phyloP scores from a whole-genome alignment of 2,113 vertebrate genomes.

The Saguinus midas region DNA sequence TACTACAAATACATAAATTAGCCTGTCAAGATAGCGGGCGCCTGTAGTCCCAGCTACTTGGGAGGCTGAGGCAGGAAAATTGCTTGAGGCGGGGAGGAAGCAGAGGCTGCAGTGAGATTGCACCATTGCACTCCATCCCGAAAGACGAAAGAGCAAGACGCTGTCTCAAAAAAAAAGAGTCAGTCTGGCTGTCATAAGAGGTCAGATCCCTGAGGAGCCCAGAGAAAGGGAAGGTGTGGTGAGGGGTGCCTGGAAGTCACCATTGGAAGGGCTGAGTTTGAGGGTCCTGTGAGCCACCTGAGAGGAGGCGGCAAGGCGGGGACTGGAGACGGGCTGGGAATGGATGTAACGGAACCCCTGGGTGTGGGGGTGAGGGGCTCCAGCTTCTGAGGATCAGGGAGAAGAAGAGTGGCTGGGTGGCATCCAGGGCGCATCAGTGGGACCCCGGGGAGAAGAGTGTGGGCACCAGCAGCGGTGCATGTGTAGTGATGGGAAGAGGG shows the following conservation, averaged over 20 bases:
- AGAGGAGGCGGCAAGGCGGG: neutral
- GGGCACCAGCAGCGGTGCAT: neutral
- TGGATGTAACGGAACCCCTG: neutral
- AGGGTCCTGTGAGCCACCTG: neutral
- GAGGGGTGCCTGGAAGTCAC: neutral
- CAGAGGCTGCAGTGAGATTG: too few relatives aligned
- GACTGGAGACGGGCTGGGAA: neutral
- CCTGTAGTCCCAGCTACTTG: too few relatives aligned
- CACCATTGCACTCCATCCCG: too few relatives aligned
- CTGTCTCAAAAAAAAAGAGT: neutral
- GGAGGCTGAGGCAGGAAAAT: too few relatives aligned
- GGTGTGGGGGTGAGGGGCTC: neutral
- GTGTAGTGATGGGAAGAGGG: neutral
- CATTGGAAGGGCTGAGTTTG: neutral
- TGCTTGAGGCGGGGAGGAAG: too few relatives aligned
- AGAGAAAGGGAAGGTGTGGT: neutral
- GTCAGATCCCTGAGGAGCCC: neutral
- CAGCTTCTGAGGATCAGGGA: neutral
- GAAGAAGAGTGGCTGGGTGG: neutral
- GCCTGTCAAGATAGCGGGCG: too few relatives aligned
- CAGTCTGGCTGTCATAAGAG: neutral
- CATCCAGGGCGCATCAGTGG: rapidly evolving
- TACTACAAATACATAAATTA: too few relatives aligned
- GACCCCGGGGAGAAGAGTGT: neutral
- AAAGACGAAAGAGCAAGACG: too few relatives aligned